A percentile compares a stretch with the other conserved stretches of the same genome.
phyloP scores from a whole-genome alignment of 2,888 invertebrate genomes.

The Hirtodrosophila cameraria region DNA sequence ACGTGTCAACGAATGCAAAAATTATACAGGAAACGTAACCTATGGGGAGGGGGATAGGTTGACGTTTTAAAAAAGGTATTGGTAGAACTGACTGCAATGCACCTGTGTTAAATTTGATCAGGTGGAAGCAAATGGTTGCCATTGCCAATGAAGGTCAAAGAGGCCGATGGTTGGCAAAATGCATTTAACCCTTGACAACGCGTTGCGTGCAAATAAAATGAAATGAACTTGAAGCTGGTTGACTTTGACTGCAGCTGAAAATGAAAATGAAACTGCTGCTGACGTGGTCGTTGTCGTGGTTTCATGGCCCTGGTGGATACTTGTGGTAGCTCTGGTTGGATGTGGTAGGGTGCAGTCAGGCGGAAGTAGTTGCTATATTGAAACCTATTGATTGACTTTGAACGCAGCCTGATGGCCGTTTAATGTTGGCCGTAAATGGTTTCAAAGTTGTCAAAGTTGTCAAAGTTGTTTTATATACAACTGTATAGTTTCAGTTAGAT shows the following conservation, averaged over 20 bases:
- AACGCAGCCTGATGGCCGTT: constrained; percentile 29
- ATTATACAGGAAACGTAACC: constrained; percentile 20
- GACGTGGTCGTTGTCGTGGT: constrained; percentile 50
- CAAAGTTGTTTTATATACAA: no score
- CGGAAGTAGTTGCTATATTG: constrained; percentile 68
- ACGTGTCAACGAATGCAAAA: constrained; percentile 73
- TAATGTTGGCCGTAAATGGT: constrained; percentile 27
- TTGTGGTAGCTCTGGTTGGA: constrained; percentile 16
- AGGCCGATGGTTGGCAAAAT: constrained; percentile 20
- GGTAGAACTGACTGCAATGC: constrained; percentile 6
- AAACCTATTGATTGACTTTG: constrained; percentile 61
- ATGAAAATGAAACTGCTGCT: constrained; percentile 24
- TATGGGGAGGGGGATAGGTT: background rate
- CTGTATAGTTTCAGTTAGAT: no score
- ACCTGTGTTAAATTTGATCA: constrained; percentile 64
- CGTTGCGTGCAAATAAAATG: constrained; percentile 66
- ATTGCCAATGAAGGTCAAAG: constrained; percentile 64
- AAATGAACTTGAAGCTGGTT: constrained; percentile 28
- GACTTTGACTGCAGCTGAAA: background rate
- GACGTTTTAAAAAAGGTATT: no score
- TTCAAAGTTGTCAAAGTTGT: constrained; percentile 39
- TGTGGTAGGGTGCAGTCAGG: constrained; percentile 55
- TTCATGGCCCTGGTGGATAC: constrained; percentile 42
- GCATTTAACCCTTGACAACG: constrained; percentile 68
- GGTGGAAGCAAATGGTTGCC: constrained; percentile 64